phyloP scores from a whole-genome alignment of 2,888 invertebrate species.

The Zeuzera pyrina region DNA sequence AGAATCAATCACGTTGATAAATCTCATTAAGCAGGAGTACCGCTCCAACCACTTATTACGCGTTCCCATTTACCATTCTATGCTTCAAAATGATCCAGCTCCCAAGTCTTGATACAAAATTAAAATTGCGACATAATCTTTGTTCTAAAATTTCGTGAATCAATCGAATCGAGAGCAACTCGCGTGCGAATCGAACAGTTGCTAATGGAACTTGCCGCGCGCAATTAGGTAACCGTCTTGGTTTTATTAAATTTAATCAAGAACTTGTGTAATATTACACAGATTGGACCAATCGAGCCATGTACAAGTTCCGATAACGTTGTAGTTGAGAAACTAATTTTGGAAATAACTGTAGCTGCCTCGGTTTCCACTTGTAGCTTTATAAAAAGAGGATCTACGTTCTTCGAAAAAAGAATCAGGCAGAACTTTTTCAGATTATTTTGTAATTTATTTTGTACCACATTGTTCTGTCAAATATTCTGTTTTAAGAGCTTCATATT shows the following conservation, averaged over 20 bases:
- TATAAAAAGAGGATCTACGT: conserved; percentile 58
- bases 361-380: conserved; percentile 52
- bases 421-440: no score
- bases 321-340: conserved; percentile 68
- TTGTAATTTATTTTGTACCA: no score
- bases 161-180: conserved; percentile 45
- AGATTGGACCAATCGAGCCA: conserved; percentile 67
- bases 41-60: conserved; percentile 26
- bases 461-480: no score
- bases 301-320: conserved; percentile 69
- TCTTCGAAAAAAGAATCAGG: conserved; percentile 45
- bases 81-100: conserved; percentile 48
- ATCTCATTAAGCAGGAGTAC: conserved; percentile 47
- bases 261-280: conserved; percentile 71
- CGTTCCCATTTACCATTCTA: conserved; percentile 35
- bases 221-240: conserved; percentile 69
- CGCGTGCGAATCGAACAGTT: conserved; percentile 60
- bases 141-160: conserved; percentile 27
- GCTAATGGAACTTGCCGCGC: conserved; percentile 63
- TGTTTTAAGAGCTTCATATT: no score
- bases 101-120: conserved; percentile 27
- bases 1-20: conserved; percentile 47
- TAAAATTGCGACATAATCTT: conserved; percentile 29
- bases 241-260: conserved; percentile 74
- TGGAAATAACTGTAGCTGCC: conserved; percentile 61